Evolutionary conservation across 2,113 vertebrate species (phyloP).

Genomic region (Clarias batrachus): DNA sequence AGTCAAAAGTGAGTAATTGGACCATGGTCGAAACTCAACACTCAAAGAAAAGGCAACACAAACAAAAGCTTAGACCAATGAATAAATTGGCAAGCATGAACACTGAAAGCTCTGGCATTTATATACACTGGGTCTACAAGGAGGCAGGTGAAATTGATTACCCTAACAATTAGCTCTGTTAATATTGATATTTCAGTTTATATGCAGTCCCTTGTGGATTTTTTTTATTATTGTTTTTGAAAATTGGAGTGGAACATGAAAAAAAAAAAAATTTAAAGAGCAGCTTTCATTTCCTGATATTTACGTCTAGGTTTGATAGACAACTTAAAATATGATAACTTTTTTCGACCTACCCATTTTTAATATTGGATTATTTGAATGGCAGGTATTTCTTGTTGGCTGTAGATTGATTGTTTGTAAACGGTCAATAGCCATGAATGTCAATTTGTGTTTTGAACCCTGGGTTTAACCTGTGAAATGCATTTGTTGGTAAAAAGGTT

Average conservation of each 20-base stretch:
- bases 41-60: not conserved
- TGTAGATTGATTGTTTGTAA: not conserved
- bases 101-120: constrained; percentile 3
- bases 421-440: not conserved
- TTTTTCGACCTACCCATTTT: not conserved
- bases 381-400: not conserved
- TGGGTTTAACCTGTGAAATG: not conserved
- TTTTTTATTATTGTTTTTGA: not conserved
- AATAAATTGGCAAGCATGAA: constrained; percentile 15
- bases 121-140: not conserved
- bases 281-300: not conserved
- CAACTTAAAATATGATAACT: not conserved
- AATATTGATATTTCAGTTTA: constrained; percentile 9
- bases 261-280: not conserved
- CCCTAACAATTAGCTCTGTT: constrained; percentile 11
- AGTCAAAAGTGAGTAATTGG: constrained; percentile 18
- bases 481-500: not conserved
- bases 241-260: not conserved
- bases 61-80: not conserved
- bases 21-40: not conserved
- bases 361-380: not conserved
- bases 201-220: not conserved
- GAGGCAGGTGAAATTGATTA: constrained; percentile 9
- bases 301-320: not conserved
- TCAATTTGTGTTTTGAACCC: not conserved